phyloP scores from a whole-genome alignment of 2,888 invertebrate genomes.

The Stratiomys singularior region DNA sequence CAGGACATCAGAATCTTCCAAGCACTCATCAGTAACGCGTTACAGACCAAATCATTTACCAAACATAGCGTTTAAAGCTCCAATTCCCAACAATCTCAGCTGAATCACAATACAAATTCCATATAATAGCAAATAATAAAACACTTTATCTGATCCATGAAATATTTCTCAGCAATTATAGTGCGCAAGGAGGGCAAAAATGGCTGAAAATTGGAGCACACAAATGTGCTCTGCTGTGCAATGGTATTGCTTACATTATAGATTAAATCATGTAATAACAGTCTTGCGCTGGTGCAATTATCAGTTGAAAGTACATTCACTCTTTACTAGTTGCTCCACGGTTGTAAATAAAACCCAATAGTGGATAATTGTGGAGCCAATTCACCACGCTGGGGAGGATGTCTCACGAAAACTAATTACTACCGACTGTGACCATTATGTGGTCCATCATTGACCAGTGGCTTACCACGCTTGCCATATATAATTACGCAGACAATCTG shows the following conservation, averaged over 20 bases:
- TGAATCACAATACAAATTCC: not conserved
- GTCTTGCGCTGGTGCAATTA: too few species aligned
- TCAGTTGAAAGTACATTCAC: not conserved
- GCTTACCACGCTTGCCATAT: not conserved
- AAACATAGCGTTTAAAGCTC: too few species aligned
- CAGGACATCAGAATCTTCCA: too few species aligned
- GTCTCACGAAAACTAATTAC: conserved; percentile 14
- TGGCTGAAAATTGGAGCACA: not conserved
- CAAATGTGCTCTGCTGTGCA: not conserved
- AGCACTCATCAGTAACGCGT: too few species aligned
- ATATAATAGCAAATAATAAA: not conserved
- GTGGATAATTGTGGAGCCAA: not conserved
- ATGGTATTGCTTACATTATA: conserved; percentile 3
- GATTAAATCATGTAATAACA: conserved; percentile 1
- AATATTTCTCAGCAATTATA: not conserved
- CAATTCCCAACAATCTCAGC: not conserved
- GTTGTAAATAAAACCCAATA: not conserved
- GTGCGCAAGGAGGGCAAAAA: not conserved
- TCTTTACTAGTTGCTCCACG: not conserved
- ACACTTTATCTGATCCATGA: conserved; percentile 10
- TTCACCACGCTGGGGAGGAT: not conserved
- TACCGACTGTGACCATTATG: not conserved
- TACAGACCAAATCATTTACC: too few species aligned
- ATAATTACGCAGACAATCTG: not conserved
- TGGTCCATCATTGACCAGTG: not conserved